Base-by-base conservation (phyloP, 2,888 invertebrate species). In the Dermolepida albohirtum region DNA sequence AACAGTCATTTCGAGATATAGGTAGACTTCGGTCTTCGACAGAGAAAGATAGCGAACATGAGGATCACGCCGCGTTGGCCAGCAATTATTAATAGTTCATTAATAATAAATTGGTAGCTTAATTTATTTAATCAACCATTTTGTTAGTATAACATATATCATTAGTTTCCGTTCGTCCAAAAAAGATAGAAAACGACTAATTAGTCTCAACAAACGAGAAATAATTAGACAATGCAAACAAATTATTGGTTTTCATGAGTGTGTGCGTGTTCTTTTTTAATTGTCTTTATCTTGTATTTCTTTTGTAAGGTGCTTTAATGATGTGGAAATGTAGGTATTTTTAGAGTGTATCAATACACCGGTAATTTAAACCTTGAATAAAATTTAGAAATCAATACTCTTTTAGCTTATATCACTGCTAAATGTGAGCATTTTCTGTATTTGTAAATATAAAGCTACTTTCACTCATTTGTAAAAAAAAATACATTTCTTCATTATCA, bases 81-180 rank as follows among this genome's bases (percentile, higher is more conserved):
- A 66, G 40, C 52, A 64, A 64, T 68, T 63, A 64, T 68, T 68
- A 68, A 68, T 68, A 68, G 64, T 63, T 63, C 68, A 63, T 68
- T 68, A 68, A 68, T 68, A 63, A 68, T 54, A 64, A 64, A 68
- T 68, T 68, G 68, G 68, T 68, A 68, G 68, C 68, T 54, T 68
- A 68, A 68, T 68, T 68, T 68, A 68, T 68, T 67, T 67, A 67
- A 67, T 67, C 66, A 67, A 59, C 43, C 63, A 64, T 68, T 68
- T 68, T 63, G 63, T 63, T 63, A 68, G 63, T 41, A 62, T 63
- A 64, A 68, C 68, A 55, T 49, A 63, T 55, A 67, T 57, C 66
- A 67, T 67, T 59, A 67, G 65, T 52, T 47, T 54, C 54, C 65
- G 65, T 47, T 65, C 65, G 34, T 12, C 17, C 44, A 39, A 49